Base-by-base conservation (phyloP, 2,113 vertebrate species). In the Pristiophorus japonicus region DNA sequence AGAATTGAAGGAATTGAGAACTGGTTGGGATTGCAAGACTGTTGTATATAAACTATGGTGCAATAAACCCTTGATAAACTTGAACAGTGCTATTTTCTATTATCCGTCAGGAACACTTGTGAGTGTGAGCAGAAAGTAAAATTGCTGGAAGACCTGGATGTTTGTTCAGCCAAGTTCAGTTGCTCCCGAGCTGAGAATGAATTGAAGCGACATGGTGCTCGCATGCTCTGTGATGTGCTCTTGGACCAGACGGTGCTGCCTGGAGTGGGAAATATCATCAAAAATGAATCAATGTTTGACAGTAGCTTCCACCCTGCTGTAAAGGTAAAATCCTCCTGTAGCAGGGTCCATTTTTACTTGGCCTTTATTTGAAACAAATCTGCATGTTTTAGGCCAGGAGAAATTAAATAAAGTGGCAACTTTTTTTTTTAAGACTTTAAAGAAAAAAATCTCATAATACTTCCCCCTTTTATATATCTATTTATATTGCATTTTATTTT, bases 191-290 rank as follows among this genome's bases (percentile, higher is more conserved):
- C 98, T 12, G 98, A 98, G 97, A 97, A 96, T 96, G 98, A 97
- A 90, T 96, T 99, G 65, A 98, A 97, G 96, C 97, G 96, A 85
- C 98, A 99, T 63, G 95, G 96, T 3, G 75, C 90, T 5, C 98
- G 98, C 90, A 98, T 99, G 98, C 97, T 99, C 34, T 99, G 99
- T 96, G 98, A 99, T 88, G 98, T 99, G 96, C 97, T 99, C 91
- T 96, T 99, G 95, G 98, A 99, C 97, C 99, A 99, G 97, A 96
- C 97, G 67, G 97, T 99, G 84, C 97, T 99, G 96, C 99, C 99
- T 0, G 99, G 99, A 63, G 98, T 99, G 0, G 99, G 99, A 95
- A 99, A 99, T 96, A 99, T 99, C 96, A 99, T 99, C 96, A 99
- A 98, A 97, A 99, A 99, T 24, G 99, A 99, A 97, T 98, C 98